These are phyloP conservation scores for Diadromus collaris DNA, from an alignment of 2,888 invertebrate species.

Conservation along the genomic window DNA sequence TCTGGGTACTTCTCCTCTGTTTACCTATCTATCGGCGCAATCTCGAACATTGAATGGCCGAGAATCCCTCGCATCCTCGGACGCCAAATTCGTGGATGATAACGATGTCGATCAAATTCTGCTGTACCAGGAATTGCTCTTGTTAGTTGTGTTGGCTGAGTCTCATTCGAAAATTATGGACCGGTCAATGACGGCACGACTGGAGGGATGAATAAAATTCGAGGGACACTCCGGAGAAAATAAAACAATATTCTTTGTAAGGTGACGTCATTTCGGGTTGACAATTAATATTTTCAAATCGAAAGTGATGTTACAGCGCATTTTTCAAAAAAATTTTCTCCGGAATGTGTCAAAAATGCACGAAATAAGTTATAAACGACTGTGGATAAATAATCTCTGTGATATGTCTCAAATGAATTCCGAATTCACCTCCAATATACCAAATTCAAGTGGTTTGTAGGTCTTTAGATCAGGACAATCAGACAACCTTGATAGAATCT, in stretches of 20 bases:
- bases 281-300: too few relatives aligned
- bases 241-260: neutral
- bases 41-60: conserved; percentile 34
- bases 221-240: neutral
- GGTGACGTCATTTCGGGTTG: neutral
- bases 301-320: neutral
- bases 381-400: too few relatives aligned
- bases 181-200: neutral
- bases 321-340: neutral
- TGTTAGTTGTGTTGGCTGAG: neutral
- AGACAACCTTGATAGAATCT: too few relatives aligned
- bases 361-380: too few relatives aligned
- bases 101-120: neutral
- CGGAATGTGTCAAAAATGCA: too few relatives aligned
- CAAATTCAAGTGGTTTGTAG: too few relatives aligned
- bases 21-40: conserved; percentile 16
- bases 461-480: too few relatives aligned
- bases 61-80: conserved; percentile 21
- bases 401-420: neutral
- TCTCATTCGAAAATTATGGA: neutral
- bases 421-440: too few relatives aligned
- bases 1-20: conserved; percentile 26
- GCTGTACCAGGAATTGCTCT: neutral
- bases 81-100: conserved; percentile 1
- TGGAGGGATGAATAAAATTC: neutral